Percentiles rank a stretch among this genome's conserved stretches.
Evolutionary conservation across 2,888 invertebrate species (phyloP).

Genomic region (Bembecia ichneumoniformis): DNA sequence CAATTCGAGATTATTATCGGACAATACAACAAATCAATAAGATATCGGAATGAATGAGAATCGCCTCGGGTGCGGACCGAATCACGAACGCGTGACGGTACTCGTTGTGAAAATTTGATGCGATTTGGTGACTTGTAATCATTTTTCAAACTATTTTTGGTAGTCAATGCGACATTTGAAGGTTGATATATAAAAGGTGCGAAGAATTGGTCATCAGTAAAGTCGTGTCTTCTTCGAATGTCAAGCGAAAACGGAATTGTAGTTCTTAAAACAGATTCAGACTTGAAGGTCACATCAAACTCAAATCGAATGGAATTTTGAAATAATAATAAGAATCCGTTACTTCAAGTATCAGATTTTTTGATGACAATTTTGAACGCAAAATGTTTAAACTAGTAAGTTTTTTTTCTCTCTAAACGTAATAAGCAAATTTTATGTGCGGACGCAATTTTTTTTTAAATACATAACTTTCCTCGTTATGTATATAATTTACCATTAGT

Average conservation of each 20-base stretch:
- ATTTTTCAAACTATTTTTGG: constrained; percentile 31
- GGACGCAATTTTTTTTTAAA: no score
- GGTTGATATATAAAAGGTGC: constrained; percentile 13
- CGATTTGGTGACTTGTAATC: constrained; percentile 17
- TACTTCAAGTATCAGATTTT: no score
- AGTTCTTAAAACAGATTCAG: no score
- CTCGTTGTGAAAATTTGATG: constrained; percentile 26
- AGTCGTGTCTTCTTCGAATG: no score
- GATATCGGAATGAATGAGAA: constrained; percentile 16
- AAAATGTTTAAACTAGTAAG: background rate
- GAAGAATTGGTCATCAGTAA: background rate
- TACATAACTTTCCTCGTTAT: no score
- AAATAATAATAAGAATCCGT: no score
- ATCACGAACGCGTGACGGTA: constrained; percentile 16
- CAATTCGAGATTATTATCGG: constrained; percentile 39
- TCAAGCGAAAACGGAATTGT: no score
- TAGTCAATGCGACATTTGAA: constrained; percentile 26
- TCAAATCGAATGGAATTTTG: no score
- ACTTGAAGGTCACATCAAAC: no score
- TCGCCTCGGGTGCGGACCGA: constrained; percentile 6
- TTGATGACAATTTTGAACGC: no score
- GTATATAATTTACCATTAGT: no score
- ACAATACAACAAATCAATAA: constrained; percentile 47
- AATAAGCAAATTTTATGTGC: no score
- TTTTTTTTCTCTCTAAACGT: background rate